Evolutionary conservation across 2,888 invertebrate species (phyloP), one percentile per base, ranked within the genome.

Genomic region (Brachyptera putata): DNA sequence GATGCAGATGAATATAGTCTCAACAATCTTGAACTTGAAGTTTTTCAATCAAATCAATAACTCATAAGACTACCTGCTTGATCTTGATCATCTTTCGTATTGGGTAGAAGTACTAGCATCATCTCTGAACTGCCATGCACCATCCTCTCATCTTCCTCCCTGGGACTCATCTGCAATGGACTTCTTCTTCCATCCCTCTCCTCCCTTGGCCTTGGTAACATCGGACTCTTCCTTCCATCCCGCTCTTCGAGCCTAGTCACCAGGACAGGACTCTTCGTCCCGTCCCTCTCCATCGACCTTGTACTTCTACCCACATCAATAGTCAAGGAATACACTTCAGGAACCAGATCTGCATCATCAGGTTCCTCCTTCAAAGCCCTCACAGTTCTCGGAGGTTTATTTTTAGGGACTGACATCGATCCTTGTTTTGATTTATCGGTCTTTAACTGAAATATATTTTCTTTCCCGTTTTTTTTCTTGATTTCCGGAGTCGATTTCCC

Each of bases 41-140:
- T n/a, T n/a, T n/a, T n/a, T n/a, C n/a, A n/a, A n/a, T n/a, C n/a
- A n/a, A n/a, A n/a, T n/a, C n/a, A n/a, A n/a, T n/a, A n/a, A n/a
- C n/a, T n/a, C n/a, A n/a, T n/a, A n/a, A n/a, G n/a, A 9, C 36
- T n/a, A 46, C 61, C 63, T 61, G 34, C 61, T 24, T 56, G 49
- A 14, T 36, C 21, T 26, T 59, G 56, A n/a, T 18, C 22, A n/a
- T 61, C 39, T 25, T 57, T 57, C 4, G 56, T 66, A 34, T 69
- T 63, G 1, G 70, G 70, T 22, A 71, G 61, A 49, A 91, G 79
- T 56, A 91, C 87, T 65, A 91, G 77, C 87, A 91, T 89, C 70
- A 90, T 87, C 73, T 91, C 91, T 56, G 86, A 87, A 74, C 89
- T 89, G 39, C 84, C 86, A 56, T 83, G 82, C 46, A 77, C 68